These are phyloP conservation scores for Oligia fasciuncula DNA, from an alignment of 2,888 invertebrate species.

Conservation along the genomic window DNA sequence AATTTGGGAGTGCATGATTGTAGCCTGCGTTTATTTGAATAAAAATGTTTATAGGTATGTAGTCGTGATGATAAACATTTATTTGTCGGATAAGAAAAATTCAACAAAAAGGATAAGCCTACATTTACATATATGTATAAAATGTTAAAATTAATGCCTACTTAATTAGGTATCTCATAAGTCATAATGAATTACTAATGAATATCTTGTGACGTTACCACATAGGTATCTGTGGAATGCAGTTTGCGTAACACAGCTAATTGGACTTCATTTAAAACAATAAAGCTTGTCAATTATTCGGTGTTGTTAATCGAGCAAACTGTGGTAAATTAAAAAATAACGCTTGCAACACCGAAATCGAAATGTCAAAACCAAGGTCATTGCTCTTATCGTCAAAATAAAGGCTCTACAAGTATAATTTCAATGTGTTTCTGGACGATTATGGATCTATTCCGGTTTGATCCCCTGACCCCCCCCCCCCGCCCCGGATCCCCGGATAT, in stretches of 20 bases:
- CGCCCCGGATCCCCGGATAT: neutral
- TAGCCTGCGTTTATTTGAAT: neutral
- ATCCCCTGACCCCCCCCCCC: too few species aligned
- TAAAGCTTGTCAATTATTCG: neutral
- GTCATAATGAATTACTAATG: neutral
- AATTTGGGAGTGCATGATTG: neutral
- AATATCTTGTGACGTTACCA: neutral
- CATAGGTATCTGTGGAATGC: neutral
- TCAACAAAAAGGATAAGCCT: neutral
- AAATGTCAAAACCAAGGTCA: conserved; percentile 40
- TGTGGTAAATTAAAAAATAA: conserved; percentile 36
- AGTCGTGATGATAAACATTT: neutral
- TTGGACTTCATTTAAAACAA: conserved; percentile 27
- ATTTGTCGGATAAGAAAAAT: neutral
- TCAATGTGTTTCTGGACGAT: neutral
- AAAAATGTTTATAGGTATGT: neutral
- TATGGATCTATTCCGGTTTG: too few species aligned
- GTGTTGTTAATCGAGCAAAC: conserved; percentile 20
- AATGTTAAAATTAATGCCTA: neutral
- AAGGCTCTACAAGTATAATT: neutral
- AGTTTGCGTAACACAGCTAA: conserved; percentile 27
- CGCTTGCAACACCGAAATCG: conserved; percentile 39
- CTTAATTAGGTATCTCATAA: neutral
- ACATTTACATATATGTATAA: neutral
- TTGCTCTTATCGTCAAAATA: conserved; percentile 28